Evolutionary conservation across 1,140 invertebrate genomes (phyloP).

Genomic region (Sycophila sp.): DNA sequence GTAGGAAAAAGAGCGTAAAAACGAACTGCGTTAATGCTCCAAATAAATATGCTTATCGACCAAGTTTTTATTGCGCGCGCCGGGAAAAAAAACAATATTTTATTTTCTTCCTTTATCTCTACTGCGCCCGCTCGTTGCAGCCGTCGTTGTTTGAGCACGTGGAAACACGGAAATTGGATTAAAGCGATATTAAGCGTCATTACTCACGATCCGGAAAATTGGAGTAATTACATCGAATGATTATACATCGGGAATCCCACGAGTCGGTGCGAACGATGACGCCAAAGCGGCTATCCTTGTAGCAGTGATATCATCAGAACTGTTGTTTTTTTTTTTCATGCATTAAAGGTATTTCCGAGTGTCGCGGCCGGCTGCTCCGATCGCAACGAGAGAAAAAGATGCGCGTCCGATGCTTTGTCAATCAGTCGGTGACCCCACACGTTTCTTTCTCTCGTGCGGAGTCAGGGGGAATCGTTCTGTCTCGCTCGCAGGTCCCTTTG

Average conservation of each 20-base stretch:
- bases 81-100: not conserved
- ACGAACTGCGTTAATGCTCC: slow-evolving; percentile 19
- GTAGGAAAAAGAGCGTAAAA: slow-evolving; percentile 2
- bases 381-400: not conserved
- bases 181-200: not conserved
- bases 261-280: not conserved
- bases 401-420: slow-evolving; percentile 32
- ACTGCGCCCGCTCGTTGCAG: too few relatives aligned
- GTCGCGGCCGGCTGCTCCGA: not conserved
- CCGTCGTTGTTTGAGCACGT: not conserved
- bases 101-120: slow-evolving; percentile 10
- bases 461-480: not conserved
- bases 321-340: too few relatives aligned
- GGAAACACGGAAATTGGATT: not conserved
- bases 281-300: not conserved
- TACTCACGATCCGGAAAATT: not conserved
- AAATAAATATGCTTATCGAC: slow-evolving; percentile 29
- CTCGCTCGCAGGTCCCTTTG: slow-evolving; percentile 9
- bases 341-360: not conserved
- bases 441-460: not conserved
- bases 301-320: not conserved
- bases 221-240: not conserved
- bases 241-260: not conserved
- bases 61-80: slow-evolving; percentile 6
- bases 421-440: not conserved